These are phyloP conservation scores for Mionectes macconnelli DNA, from an alignment of 2,113 vertebrate species.

Conservation along the genomic window DNA sequence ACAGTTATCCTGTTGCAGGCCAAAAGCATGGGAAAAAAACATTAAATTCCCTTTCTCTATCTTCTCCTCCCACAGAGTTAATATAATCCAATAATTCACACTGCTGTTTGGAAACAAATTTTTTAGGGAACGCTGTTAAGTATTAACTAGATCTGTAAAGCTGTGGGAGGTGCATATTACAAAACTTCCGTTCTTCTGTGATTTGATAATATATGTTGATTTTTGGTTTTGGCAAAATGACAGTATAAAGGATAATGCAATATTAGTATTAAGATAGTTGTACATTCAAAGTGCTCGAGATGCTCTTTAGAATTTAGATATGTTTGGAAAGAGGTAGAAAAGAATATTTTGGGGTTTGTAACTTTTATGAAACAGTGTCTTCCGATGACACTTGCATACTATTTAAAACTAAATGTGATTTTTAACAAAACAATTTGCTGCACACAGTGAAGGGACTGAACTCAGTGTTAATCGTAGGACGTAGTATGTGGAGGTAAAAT, in stretches of 20 bases:
- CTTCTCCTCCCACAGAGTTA: background rate
- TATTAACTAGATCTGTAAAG: background rate
- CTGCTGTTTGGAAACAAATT: background rate
- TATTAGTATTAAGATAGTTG: background rate
- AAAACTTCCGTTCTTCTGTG: background rate
- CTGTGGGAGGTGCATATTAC: background rate
- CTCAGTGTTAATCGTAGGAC: background rate
- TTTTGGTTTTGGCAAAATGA: background rate
- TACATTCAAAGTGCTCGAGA: background rate
- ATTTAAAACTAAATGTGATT: background rate
- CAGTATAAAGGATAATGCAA: background rate
- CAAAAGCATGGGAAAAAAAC: background rate
- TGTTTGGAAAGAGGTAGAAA: background rate
- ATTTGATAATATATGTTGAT: background rate
- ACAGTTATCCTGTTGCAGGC: background rate
- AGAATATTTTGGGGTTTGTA: background rate
- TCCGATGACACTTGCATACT: background rate
- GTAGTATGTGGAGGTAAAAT: background rate
- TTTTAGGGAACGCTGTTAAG: background rate
- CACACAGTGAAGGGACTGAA: background rate
- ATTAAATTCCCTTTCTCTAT: background rate
- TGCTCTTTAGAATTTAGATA: background rate
- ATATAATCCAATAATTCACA: background rate
- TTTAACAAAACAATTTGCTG: background rate
- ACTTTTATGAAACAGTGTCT: background rate